These are phyloP conservation scores for Cotesia chilonis DNA, from an alignment of 1,140 invertebrate species.

Conservation along the genomic window DNA sequence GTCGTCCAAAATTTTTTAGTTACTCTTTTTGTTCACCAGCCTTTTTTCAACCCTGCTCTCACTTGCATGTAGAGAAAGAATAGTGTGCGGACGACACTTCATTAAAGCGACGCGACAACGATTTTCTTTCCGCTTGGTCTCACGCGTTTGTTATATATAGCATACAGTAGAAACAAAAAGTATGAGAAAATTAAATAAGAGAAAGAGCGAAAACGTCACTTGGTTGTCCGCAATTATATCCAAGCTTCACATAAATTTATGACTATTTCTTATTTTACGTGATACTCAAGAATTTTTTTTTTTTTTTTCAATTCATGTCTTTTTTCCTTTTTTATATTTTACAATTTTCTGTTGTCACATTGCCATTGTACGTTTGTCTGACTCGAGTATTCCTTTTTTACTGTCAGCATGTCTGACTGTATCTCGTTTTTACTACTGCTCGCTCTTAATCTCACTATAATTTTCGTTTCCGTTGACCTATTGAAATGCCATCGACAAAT, in stretches of 20 bases:
- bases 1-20: conserved; percentile 22
- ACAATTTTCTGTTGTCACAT: neutral
- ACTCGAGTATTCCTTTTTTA: conserved; percentile 12
- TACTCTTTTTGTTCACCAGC: conserved; percentile 19
- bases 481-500: neutral
- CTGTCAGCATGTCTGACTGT: conserved; percentile 22
- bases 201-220: conserved; percentile 26
- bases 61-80: conserved; percentile 32
- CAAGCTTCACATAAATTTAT: conserved; percentile 21
- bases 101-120: conserved; percentile 49
- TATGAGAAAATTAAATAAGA: conserved; percentile 19
- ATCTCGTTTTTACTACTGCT: neutral
- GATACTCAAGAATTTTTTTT: conserved; percentile 1
- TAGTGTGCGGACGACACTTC: conserved; percentile 47
- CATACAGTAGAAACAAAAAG: neutral
- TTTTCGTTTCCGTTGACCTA: neutral
- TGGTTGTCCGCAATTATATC: conserved; percentile 34
- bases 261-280: conserved; percentile 3
- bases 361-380: neutral
- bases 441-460: conserved; percentile 2
- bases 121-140: conserved; percentile 44
- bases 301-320: neutral
- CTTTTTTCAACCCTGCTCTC: conserved; percentile 2
- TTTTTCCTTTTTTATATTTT: conserved; percentile 8
- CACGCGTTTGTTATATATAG: conserved; percentile 13